Base-by-base conservation (phyloP, 2,797 vertebrate species). In the Periparus ater region DNA sequence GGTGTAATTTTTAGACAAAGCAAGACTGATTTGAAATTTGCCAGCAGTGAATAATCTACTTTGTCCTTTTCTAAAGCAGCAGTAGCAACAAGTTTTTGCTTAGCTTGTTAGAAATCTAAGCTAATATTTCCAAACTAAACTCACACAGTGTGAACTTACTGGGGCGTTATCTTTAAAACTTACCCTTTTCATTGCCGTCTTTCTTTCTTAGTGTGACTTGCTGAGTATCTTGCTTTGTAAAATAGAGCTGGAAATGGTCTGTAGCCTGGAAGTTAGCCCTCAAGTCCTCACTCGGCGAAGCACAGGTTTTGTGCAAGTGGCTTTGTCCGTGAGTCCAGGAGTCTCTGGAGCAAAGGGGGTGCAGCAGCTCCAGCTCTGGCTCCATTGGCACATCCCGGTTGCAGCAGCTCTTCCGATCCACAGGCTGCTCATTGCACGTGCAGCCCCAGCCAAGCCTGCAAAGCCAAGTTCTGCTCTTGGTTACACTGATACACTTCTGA, bases 91-190 rank as follows among this genome's bases (percentile, higher is more conserved):
- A 38, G 9, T 34, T 88, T 77, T 83, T 80, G 12, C 18, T 66
- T 18, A 23, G 67, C 10, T 1, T 61, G 34, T 61, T 81, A 78
- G n/a, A 88, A 81, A 44, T 51, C 21, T 73, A 68, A 84, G 42
- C 10, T 58, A 38, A 17, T 34, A 9, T 67, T 30, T 73, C 60
- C 36, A 44, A 53, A 65, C 38, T 54, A 32, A 65, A 45, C 6
- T 29, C 54, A 65, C 2, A 3, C 7, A 0, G 0, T 58, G 25
- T 55, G 30, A 22, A 13, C 2, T 80, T 86, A 26, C 0, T 16
- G 23, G 29, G 51, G 15, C 15, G 79, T 67, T 83, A 22, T 67
- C 32, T 91, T 85, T 40, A 62, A 73, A 82, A 79, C 51, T 66
- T 91, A 55, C 4, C 17, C 5, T 47, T 89, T 80, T 38, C 27